Conservation (phyloP, 2,888 invertebrate species). For the Prosopocoilus inquinatus region DNA sequence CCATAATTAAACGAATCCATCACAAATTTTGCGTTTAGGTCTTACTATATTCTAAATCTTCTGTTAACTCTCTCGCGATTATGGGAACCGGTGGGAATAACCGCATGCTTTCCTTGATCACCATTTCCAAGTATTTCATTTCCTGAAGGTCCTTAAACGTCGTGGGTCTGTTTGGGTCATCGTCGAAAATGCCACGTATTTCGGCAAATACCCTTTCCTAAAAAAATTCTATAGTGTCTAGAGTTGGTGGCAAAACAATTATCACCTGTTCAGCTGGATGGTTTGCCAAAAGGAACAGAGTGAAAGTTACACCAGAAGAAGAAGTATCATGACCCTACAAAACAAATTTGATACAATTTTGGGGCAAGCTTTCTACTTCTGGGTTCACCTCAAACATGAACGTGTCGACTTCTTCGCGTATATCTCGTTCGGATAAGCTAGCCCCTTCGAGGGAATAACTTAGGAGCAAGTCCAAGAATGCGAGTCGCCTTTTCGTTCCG, state of each 20-base stretch:
- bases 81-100: neutral
- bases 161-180: conserved; percentile 15
- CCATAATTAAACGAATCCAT: neutral
- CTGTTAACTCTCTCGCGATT: neutral
- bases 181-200: conserved; percentile 40
- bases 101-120: neutral
- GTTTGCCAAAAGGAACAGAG: conserved; percentile 49
- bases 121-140: neutral
- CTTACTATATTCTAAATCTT: neutral
- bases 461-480: conserved; percentile 67
- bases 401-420: conserved; percentile 70
- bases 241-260: neutral
- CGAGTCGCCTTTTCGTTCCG: conserved; percentile 63
- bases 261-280: conserved; percentile 51
- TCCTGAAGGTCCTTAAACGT: neutral
- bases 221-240: neutral
- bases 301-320: conserved; percentile 50
- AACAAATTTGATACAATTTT: neutral
- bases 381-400: conserved; percentile 67
- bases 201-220: conserved; percentile 44
- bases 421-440: conserved; percentile 58
- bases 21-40: neutral
- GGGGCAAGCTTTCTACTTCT: neutral
- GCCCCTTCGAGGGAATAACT: conserved; percentile 56
- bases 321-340: conserved; percentile 54